Evolutionary conservation across 2,797 vertebrate species (phyloP), one percentile per base, ranked within the genome.

Genomic region (Perodicticus potto): DNA sequence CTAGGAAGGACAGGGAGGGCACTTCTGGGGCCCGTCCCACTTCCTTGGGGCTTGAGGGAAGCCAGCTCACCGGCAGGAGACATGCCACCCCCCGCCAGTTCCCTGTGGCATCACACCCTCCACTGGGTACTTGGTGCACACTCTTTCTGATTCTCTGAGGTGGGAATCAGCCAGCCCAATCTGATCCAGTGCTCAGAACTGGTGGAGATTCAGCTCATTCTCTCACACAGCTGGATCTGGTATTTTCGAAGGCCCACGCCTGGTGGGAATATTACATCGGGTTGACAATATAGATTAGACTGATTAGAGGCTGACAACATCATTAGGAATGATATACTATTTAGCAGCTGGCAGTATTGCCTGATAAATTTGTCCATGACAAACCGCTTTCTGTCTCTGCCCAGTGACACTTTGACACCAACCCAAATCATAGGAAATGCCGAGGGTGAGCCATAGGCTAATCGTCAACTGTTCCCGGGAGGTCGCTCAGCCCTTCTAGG

Each of bases 331-430:
- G 97, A 97, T 90, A 94, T 0, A 87, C 2, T 8, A 27, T 88
- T 95, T 95, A 89, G 95, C 87, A 83, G n/a, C 86, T 95, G 93
- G 94, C 95, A 95, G 94, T 97, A 74, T 86, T 94, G 95, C 23
- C 11, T 96, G 94, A 96, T 97, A 97, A 96, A 98, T 98, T 98
- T 98, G 96, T 92, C 95, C 89, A 84, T 61, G 93, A 97, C 93
- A 97, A 97, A 97, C 93, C 89, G 88, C 88, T 53, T 90, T 97
- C 87, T 96, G 34, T 95, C 96, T 96, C 95, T 97, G 94, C 93
- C 95, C 96, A 91, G 94, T 43, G 96, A 96, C 83, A 91, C 82
- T 95, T 88, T 95, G 96, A 95, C 96, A 96, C 73, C 49, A 87
- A 85, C 57, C 92, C 96, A 97, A 96, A 76, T 70, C 84, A 93